Evolutionary conservation across 2,888 invertebrate genomes (phyloP).

Genomic region (Laothoe populi): DNA sequence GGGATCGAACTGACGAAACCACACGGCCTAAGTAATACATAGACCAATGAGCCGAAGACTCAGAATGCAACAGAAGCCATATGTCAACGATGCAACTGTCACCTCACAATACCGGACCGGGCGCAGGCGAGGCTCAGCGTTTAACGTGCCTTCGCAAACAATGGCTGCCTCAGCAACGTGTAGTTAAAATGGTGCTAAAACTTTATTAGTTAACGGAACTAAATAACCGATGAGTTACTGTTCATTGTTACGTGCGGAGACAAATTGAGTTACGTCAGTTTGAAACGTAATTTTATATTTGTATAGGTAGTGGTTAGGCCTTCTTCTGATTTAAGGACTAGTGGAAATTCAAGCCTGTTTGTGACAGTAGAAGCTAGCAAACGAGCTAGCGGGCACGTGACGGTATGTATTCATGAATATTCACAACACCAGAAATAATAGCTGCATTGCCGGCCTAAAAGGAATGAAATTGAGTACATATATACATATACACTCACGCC

Average conservation of each 20-base stretch:
- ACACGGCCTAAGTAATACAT: too few relatives aligned
- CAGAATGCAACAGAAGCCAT: constrained; percentile 5
- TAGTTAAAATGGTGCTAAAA: constrained; percentile 25
- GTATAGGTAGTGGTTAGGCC: neutral
- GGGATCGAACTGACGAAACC: too few relatives aligned
- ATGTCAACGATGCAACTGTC: neutral
- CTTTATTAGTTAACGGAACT: constrained; percentile 24
- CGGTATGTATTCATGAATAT: too few relatives aligned
- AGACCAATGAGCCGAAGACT: too few relatives aligned
- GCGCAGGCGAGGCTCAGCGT: neutral
- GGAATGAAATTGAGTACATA: too few relatives aligned
- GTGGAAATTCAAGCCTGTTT: too few relatives aligned
- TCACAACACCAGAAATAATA: too few relatives aligned
- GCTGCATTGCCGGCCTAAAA: too few relatives aligned
- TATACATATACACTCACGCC: too few relatives aligned
- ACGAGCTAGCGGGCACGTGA: too few relatives aligned
- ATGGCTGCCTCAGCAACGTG: neutral
- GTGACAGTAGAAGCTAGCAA: too few relatives aligned
- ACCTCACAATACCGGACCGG: neutral
- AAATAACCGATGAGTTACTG: constrained; percentile 23
- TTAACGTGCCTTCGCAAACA: constrained; percentile 12
- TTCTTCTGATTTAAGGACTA: neutral
- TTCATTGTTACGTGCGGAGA: constrained; percentile 18
- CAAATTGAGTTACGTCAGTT: constrained; percentile 19
- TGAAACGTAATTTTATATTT: neutral